A percentile compares a stretch with the other conserved stretches of the same genome.
Conservation (phyloP, 2,797 vertebrate genomes). For the Amphiprion clarkii region DNA sequence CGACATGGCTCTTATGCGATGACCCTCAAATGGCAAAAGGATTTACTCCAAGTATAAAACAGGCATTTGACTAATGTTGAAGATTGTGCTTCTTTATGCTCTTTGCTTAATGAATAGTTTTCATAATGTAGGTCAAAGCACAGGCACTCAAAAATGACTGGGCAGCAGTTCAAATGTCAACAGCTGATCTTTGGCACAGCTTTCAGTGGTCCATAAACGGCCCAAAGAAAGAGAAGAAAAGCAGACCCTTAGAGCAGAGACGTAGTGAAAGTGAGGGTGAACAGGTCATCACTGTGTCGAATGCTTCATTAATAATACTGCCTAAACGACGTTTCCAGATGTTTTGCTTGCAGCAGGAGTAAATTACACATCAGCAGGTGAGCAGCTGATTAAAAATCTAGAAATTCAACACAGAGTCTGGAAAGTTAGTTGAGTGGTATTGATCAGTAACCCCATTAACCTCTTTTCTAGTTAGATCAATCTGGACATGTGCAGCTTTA, state of each 20-base stretch:
- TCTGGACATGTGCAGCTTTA: slow-evolving; percentile 31
- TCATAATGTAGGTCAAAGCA: slow-evolving; percentile 32
- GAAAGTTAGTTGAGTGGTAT: slow-evolving; percentile 32
- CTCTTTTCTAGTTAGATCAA: slow-evolving; percentile 24
- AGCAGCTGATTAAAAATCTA: neutral
- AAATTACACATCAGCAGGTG: slow-evolving; percentile 18
- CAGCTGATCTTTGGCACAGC: neutral
- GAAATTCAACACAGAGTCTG: neutral
- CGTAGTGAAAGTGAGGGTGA: slow-evolving; percentile 14
- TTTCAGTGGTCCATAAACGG: slow-evolving; percentile 13
- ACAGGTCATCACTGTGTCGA: slow-evolving; percentile 30
- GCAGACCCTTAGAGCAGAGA: slow-evolving; percentile 17
- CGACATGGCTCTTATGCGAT: neutral
- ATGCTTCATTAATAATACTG: slow-evolving; percentile 17
- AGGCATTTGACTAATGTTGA: neutral
- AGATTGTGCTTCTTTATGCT: neutral
- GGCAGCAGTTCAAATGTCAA: slow-evolving; percentile 40
- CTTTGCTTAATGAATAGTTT: slow-evolving; percentile 18
- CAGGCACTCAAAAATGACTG: slow-evolving; percentile 25
- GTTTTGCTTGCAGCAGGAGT: neutral
- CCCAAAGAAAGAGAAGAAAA: slow-evolving; percentile 3
- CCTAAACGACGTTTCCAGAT: slow-evolving; percentile 12
- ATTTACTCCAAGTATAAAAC: neutral
- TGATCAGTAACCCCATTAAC: slow-evolving; percentile 44
- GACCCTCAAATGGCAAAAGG: slow-evolving; percentile 27